These are phyloP conservation scores for Catonia carolina DNA, from an alignment of 2,888 invertebrate species.

Conservation along the genomic window DNA sequence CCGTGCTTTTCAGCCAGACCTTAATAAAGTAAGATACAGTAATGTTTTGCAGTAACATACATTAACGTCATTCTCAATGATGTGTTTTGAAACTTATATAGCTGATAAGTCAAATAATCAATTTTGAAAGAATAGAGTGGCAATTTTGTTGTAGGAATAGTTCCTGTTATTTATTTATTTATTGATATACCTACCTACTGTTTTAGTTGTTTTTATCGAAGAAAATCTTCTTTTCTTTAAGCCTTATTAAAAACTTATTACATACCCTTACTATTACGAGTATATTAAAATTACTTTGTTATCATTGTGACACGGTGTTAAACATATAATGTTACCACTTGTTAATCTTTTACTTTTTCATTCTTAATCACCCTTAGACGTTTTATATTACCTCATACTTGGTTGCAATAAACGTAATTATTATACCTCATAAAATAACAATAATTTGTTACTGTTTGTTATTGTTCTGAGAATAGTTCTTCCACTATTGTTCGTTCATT, in stretches of 20 bases:
- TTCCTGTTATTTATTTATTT: slow-evolving; percentile 15
- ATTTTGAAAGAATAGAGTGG: slow-evolving; percentile 6
- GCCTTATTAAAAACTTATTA: too few species aligned
- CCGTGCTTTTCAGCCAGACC: slow-evolving; percentile 10
- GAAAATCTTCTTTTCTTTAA: too few species aligned
- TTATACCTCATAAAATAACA: too few species aligned
- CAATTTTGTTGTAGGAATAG: slow-evolving; percentile 3
- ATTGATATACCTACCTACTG: slow-evolving; percentile 15
- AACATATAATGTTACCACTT: slow-evolving; percentile 1
- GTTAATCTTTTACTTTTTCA: background rate
- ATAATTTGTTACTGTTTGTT: too few species aligned
- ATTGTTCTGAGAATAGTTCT: too few species aligned
- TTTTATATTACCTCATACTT: too few species aligned
- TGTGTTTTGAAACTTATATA: slow-evolving; percentile 11
- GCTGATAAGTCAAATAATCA: slow-evolving; percentile 8
- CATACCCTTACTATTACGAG: too few species aligned
- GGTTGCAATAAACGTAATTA: too few species aligned
- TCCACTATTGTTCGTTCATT: too few species aligned
- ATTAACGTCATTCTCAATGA: slow-evolving; percentile 10
- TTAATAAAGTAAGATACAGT: slow-evolving; percentile 24
- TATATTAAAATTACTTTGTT: too few species aligned
- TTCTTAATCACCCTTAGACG: background rate
- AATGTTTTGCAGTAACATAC: slow-evolving; percentile 23
- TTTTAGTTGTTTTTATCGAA: background rate
- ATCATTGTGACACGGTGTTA: background rate